Base-by-base conservation (phyloP, 2,888 invertebrate species). In the Ethmia dodecea region DNA sequence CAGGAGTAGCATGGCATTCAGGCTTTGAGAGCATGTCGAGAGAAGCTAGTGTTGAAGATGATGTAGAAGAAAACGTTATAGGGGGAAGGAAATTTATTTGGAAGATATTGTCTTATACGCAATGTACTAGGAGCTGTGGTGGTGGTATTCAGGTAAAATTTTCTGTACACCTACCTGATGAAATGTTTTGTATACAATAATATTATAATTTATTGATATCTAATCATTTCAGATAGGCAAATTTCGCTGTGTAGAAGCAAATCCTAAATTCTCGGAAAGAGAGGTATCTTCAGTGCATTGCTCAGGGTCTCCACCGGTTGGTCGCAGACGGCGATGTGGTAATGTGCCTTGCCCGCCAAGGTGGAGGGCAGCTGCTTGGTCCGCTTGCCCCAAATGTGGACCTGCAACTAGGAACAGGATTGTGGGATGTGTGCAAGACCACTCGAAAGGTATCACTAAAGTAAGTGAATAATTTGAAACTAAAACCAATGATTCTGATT, bases 61-160 rank as follows among this genome's bases (percentile, higher is more conserved):
- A 49, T 31, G 13, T 64, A 2, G 67, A 67, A 13, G 73, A 70
- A 58, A 89, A 79, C 60, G 72, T 77, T 18, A 56, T 74, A 4
- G 75, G 73, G 1, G 59, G 54, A 9, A 86, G 89, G 46, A 89
- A 81, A 52, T 93, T 91, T 64, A 64, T 87, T 2, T 96, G 96
- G 96, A 94, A 92, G 65, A 89, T 94, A 16, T 78, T 91, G 1
- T 94, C 94, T 0, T 91, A 93, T 50, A 90, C 92, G 8, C 89
- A 92, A 4, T 97, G 96, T 62, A 91, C 94, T 0, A 90, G 92
- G 56, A 89, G 91, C 15, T 96, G 96, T 58, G 96, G 94, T 0
- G 94, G 93, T 62, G 94, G 94, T 84, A 78, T 90, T 25, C 93
- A 93, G 78, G 89, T 88, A 38, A 53, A 40, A 36, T 16, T 14